Evolutionary conservation across 2,797 vertebrate species (phyloP), one percentile per base, ranked within the genome.

Genomic region (Coreius guichenoti): DNA sequence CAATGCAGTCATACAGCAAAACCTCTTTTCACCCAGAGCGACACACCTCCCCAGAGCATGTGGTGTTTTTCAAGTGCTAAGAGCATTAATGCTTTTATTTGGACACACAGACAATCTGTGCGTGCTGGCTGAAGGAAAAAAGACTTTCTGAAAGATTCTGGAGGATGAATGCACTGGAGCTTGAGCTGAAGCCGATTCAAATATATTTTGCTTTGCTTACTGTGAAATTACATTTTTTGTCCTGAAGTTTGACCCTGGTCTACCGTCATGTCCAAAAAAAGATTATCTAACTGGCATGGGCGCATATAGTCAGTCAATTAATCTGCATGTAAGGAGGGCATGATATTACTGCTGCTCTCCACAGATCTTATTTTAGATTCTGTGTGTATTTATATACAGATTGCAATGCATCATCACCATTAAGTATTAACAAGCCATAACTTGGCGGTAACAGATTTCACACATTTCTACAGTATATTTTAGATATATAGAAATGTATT

Each of bases 1-100:
- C 9, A 47, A 21, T 67, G 49, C 54, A 72, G 54, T 63, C 87
- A 90, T 89, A 86, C 85, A 89, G 65, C 63, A 51, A 39, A 80
- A 56, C 16, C 36, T 58, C 36, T 58, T 58, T 74, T 74, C 43
- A 45, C 39, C 5, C 26, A 29, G 36, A 72, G 67, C 47, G 70
- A 78, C 81, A 81, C 65, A 78, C 79, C 65, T 85, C 54, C 80
- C 75, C 2, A 43, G n/a, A 83, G 61, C 54, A 78, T 63, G 39
- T 29, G 29, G 80, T 76, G 80, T 61, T 81, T 83, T 86, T 80
- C 14, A 84, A 87, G 58, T 39, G 56, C 58, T 84, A 76, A 75
- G 54, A 75, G 68, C 43, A 80, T 86, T 85, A 81, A 81, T 72
- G 36, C 23, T 65, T 75, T 75, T 74, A 56, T 79, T 82, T 68